phyloP scores from a whole-genome alignment of 1,140 invertebrate species.

The Odontomachus brunneus region DNA sequence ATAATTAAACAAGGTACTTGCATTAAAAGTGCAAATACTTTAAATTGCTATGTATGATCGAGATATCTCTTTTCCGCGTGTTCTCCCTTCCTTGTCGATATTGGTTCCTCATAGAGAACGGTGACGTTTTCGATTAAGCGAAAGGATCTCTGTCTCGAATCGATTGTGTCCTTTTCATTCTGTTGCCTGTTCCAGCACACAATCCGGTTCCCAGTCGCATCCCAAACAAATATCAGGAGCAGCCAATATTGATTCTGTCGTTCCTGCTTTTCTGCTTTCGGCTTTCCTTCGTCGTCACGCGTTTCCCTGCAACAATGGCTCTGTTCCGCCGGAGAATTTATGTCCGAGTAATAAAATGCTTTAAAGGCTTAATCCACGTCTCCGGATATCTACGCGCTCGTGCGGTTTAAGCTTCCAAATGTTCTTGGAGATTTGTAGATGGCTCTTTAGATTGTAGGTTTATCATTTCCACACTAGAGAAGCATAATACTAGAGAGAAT shows the following conservation, averaged over 20 bases:
- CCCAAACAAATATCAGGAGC: conserved; percentile 72
- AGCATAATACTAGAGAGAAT: background rate
- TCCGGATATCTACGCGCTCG: conserved; percentile 16
- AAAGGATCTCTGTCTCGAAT: conserved; percentile 62
- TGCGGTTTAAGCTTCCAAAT: conserved; percentile 17
- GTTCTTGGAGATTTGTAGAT: conserved; percentile 24
- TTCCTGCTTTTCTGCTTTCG: conserved; percentile 62
- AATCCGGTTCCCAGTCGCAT: conserved; percentile 66
- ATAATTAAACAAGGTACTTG: too few relatives aligned
- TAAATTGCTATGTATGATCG: background rate
- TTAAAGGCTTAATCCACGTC: conserved; percentile 49
- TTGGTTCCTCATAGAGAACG: conserved; percentile 28
- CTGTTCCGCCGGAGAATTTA: conserved; percentile 50
- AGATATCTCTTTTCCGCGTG: conserved; percentile 23
- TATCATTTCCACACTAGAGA: conserved; percentile 2
- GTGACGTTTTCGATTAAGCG: conserved; percentile 70
- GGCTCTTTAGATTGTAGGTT: background rate
- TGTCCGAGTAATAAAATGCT: conserved; percentile 50
- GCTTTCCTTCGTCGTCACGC: conserved; percentile 43
- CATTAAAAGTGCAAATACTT: too few relatives aligned
- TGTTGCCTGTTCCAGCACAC: conserved; percentile 49
- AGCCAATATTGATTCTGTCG: conserved; percentile 70
- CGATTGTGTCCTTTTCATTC: conserved; percentile 68
- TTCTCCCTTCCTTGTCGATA: conserved; percentile 26
- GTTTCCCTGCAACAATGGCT: conserved; percentile 52